Conservation (phyloP, 2,113 vertebrate genomes). For the Tetrao urogallus region DNA sequence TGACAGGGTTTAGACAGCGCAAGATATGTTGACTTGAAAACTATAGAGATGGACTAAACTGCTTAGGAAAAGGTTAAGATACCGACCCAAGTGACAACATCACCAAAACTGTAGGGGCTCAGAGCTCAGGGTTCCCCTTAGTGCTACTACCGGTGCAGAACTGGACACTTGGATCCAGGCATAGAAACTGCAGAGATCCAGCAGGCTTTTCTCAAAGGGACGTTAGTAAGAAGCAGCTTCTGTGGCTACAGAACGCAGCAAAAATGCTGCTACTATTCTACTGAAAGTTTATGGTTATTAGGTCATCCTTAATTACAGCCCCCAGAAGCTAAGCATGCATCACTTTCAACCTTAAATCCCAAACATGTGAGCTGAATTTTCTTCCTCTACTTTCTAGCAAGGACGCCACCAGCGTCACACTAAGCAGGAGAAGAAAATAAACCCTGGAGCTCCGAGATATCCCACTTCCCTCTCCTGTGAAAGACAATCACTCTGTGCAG, state of each 20-base stretch:
- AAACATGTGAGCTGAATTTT: slow-evolving; percentile 70
- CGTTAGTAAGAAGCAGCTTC: slow-evolving; percentile 57
- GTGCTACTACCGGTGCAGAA: neutral
- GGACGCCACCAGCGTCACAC: slow-evolving; percentile 5
- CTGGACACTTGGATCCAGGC: neutral
- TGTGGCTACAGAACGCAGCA: slow-evolving; percentile 20
- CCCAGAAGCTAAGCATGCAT: slow-evolving; percentile 70
- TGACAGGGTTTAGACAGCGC: neutral
- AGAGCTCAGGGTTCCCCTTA: neutral
- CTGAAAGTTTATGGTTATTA: slow-evolving; percentile 68
- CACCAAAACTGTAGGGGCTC: neutral
- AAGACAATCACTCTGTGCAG: neutral
- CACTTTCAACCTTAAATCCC: slow-evolving; percentile 64
- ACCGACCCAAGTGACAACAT: neutral
- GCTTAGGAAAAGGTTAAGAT: neutral
- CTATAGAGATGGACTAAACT: neutral
- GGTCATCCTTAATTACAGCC: slow-evolving; percentile 73
- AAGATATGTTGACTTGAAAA: neutral
- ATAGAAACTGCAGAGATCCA: neutral
- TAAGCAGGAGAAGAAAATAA: slow-evolving; percentile 54
- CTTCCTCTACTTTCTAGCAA: slow-evolving; percentile 53
- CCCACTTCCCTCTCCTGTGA: slow-evolving; percentile 15
- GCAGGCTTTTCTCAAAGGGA: slow-evolving; percentile 16
- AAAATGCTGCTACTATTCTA: slow-evolving; percentile 59
- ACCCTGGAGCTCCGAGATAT: slow-evolving; percentile 19